A percentile compares a stretch with the other conserved stretches of the same genome.
Evolutionary conservation across 2,797 vertebrate species (phyloP).

Genomic region (Danio jaintianensis): DNA sequence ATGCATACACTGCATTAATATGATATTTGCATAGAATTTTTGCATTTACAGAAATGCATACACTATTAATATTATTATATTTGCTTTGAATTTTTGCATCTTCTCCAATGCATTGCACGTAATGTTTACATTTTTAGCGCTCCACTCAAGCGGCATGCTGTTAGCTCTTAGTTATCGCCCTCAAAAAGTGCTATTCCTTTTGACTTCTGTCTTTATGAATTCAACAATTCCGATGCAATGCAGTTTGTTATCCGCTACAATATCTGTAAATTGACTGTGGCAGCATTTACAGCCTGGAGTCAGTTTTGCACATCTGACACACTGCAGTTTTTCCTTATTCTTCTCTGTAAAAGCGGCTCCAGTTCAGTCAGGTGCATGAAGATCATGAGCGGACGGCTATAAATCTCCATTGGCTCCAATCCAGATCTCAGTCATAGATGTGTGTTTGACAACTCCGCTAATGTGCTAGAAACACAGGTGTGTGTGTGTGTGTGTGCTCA

Average conservation of each 20-base stretch:
- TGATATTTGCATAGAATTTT: no score
- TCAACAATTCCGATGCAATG: not conserved
- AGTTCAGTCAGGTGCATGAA: not conserved
- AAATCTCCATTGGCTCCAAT: not conserved
- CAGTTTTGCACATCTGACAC: not conserved
- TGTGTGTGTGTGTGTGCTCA: slow-evolving; percentile 12
- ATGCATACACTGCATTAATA: no score
- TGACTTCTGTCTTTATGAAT: not conserved
- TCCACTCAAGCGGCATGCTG: not conserved
- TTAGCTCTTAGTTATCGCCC: not conserved
- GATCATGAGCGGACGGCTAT: not conserved
- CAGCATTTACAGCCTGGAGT: not conserved
- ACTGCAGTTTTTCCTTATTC: not conserved
- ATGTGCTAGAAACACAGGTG: not conserved
- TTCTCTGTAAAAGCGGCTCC: not conserved
- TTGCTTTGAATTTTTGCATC: not conserved
- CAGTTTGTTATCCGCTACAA: not conserved
- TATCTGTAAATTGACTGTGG: not conserved
- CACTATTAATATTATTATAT: no score
- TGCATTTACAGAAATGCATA: no score
- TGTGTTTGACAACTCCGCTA: slow-evolving; percentile 11
- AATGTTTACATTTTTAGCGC: not conserved
- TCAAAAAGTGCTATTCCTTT: not conserved
- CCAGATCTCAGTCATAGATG: not conserved
- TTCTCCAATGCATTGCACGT: not conserved